phyloP scores from a whole-genome alignment of 2,113 vertebrate species.

The Psophia crepitans region DNA sequence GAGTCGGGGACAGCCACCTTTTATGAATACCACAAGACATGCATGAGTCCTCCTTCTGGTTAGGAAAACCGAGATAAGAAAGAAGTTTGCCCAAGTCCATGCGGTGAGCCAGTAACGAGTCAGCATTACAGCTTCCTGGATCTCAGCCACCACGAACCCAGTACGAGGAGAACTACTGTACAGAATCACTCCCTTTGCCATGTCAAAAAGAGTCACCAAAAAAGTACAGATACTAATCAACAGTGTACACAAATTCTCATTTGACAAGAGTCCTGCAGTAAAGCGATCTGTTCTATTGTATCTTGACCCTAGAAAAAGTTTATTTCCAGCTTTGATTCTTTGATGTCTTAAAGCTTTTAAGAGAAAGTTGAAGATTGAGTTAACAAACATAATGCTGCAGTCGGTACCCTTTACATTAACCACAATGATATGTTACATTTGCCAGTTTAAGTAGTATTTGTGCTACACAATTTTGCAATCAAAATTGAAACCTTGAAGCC shows the following conservation, averaged over 20 bases:
- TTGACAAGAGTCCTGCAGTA: background rate
- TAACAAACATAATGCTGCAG: background rate
- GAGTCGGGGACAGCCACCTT: background rate
- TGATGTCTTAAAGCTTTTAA: constrained; percentile 34
- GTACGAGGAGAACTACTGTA: background rate
- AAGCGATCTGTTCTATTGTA: background rate
- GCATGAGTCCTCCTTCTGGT: background rate
- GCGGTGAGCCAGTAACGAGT: background rate
- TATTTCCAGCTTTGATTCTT: constrained; percentile 34
- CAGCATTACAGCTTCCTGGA: background rate
- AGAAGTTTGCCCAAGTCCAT: background rate
- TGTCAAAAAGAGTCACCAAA: background rate
- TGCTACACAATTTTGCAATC: background rate
- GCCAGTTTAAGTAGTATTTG: constrained; percentile 15
- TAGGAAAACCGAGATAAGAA: background rate
- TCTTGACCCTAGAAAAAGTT: background rate
- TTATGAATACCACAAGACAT: background rate
- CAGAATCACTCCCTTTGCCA: constrained; percentile 1
- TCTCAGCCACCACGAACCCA: background rate
- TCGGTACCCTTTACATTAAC: background rate
- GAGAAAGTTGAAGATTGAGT: background rate
- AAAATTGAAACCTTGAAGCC: constrained; percentile 16
- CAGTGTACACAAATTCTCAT: background rate
- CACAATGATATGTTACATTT: background rate
- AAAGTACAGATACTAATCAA: background rate